Conservation (phyloP, 2,797 vertebrate genomes). For the Potorous gilbertii region DNA sequence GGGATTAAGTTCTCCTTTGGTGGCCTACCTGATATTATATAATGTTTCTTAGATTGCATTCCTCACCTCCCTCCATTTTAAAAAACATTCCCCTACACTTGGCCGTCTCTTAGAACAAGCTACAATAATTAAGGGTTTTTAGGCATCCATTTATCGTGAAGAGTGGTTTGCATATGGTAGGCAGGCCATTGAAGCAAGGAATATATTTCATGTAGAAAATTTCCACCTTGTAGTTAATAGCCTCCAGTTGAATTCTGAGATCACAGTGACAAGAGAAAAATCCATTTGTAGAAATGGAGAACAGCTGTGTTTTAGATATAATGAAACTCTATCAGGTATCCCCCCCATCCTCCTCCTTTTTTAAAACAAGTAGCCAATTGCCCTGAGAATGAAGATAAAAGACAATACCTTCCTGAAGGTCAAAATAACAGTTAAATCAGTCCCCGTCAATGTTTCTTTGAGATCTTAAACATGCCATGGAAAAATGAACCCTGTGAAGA, state of each 20-base stretch:
- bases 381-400: conserved; percentile 72
- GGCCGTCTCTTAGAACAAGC: conserved; percentile 36
- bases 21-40: neutral
- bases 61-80: accelerated
- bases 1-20: neutral
- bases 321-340: conserved; percentile 69
- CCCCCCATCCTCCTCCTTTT: conserved; percentile 25
- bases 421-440: conserved; percentile 72
- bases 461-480: conserved; percentile 68
- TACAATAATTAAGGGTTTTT: conserved; percentile 59
- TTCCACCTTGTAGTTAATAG: conserved; percentile 65
- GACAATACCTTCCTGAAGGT: conserved; percentile 74
- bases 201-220: conserved; percentile 61
- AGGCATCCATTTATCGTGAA: conserved; percentile 67
- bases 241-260: conserved; percentile 73
- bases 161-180: conserved; percentile 58
- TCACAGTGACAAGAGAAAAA: conserved; percentile 67
- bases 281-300: conserved; percentile 73
- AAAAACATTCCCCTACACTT: neutral
- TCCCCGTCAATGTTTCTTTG: conserved; percentile 59
- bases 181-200: conserved; percentile 55
- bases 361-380: conserved; percentile 58
- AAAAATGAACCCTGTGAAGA: conserved; percentile 81
- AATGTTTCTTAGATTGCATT: accelerated
- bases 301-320: conserved; percentile 70